These are phyloP conservation scores for Laspeyria flexula DNA, from an alignment of 2,888 invertebrate genomes.

Conservation along the genomic window DNA sequence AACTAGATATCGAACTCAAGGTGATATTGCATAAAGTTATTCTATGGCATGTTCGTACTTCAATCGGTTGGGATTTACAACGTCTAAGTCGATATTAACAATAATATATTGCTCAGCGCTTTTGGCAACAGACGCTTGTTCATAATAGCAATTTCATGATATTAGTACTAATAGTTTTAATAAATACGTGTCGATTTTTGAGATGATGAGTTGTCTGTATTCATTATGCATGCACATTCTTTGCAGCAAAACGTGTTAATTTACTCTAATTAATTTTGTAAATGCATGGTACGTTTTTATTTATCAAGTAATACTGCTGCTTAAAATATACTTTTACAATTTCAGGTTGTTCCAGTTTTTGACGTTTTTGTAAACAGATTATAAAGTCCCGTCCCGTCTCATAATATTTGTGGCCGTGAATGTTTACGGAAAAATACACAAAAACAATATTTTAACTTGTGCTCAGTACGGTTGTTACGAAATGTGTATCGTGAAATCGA, in stretches of 20 bases:
- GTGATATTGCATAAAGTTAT: slow-evolving; percentile 69
- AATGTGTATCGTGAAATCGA: slow-evolving; percentile 70
- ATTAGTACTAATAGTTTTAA: slow-evolving; percentile 32
- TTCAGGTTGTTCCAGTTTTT: too few relatives aligned
- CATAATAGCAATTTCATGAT: slow-evolving; percentile 29
- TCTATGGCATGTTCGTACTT: slow-evolving; percentile 58
- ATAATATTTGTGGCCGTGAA: slow-evolving; percentile 36
- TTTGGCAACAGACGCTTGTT: slow-evolving; percentile 29
- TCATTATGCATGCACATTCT: slow-evolving; percentile 9
- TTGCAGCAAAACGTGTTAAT: neutral
- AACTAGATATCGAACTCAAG: slow-evolving; percentile 57
- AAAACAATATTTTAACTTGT: slow-evolving; percentile 38
- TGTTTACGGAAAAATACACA: slow-evolving; percentile 37
- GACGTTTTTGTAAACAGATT: too few relatives aligned
- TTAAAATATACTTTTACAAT: too few relatives aligned
- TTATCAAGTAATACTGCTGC: too few relatives aligned
- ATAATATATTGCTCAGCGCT: slow-evolving; percentile 30
- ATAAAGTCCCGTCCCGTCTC: slow-evolving; percentile 13
- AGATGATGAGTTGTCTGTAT: slow-evolving; percentile 23
- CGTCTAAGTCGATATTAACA: slow-evolving; percentile 35
- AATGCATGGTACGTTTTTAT: too few relatives aligned
- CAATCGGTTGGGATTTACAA: slow-evolving; percentile 45
- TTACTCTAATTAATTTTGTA: too few relatives aligned
- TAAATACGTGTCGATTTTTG: slow-evolving; percentile 22
- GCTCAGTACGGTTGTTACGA: slow-evolving; percentile 58